Percentiles rank a stretch among this genome's conserved stretches.
Conservation (phyloP, 2,797 vertebrate species). For the Glossophaga mutica region DNA sequence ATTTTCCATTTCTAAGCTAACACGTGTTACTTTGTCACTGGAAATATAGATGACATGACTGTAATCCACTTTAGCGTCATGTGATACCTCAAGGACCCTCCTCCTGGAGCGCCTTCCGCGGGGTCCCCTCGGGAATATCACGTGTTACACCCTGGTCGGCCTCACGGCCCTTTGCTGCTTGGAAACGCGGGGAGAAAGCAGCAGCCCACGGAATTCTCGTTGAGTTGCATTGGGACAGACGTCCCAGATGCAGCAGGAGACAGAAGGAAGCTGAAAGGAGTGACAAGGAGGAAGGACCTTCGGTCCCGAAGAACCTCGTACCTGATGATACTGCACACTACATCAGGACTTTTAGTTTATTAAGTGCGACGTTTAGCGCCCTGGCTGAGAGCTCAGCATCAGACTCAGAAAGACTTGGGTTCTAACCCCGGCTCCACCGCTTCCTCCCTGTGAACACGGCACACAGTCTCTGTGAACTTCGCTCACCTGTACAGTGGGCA, state of each 20-base stretch:
- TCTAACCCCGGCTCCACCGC: neutral
- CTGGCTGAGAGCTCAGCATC: neutral
- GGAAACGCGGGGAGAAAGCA: neutral
- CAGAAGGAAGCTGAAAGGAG: neutral
- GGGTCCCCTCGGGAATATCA: neutral
- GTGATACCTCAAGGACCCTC: neutral
- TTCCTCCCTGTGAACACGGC: neutral
- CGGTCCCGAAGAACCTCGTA: neutral
- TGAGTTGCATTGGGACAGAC: neutral
- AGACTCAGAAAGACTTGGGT: neutral
- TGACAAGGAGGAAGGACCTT: neutral
- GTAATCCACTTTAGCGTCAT: neutral
- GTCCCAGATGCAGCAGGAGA: neutral
- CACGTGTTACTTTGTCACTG: neutral
- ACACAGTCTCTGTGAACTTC: neutral
- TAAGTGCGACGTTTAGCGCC: neutral
- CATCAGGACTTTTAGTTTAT: neutral
- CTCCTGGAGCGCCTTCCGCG: neutral
- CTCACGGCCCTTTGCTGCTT: neutral
- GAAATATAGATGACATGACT: neutral
- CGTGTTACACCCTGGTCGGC: neutral
- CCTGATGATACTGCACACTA: neutral
- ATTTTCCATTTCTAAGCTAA: neutral
- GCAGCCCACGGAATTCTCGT: neutral
- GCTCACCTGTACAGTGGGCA: neutral